Percentiles rank a stretch among this genome's conserved stretches.
Conservation (phyloP, 2,888 invertebrate species). For the Dichetophora obliterata region DNA sequence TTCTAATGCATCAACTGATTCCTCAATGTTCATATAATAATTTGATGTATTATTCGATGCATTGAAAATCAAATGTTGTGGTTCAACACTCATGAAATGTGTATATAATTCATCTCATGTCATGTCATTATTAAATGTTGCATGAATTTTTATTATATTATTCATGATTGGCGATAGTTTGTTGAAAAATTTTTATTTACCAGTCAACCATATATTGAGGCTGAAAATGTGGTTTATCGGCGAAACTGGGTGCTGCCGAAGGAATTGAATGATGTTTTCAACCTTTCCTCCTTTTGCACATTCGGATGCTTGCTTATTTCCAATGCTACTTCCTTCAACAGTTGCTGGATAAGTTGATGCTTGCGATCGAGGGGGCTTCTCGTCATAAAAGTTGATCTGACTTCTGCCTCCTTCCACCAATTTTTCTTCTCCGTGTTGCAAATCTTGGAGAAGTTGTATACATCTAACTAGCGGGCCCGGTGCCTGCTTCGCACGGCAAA, state of each 20-base stretch:
- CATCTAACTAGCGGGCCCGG: no score
- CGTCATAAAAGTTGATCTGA: neutral
- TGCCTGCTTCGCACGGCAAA: no score
- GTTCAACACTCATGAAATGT: no score
- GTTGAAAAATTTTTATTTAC: neutral
- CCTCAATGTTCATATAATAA: no score
- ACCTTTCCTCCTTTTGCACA: neutral
- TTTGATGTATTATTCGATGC: no score
- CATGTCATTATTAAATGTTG: no score
- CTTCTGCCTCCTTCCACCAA: neutral
- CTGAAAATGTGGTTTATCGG: neutral
- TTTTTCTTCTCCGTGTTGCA: neutral
- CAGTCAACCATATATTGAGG: no score
- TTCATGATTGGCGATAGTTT: neutral
- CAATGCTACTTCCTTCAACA: neutral
- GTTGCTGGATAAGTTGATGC: neutral
- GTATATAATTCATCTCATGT: no score
- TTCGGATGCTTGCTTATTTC: neutral
- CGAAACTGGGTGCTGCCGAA: neutral
- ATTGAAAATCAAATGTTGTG: no score
- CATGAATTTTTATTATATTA: neutral
- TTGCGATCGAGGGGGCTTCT: neutral
- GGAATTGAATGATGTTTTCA: neutral
- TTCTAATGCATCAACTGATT: no score
- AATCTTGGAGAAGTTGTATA: neutral